Conservation (phyloP, 2,888 invertebrate species). For the Pyrgus malvae region DNA sequence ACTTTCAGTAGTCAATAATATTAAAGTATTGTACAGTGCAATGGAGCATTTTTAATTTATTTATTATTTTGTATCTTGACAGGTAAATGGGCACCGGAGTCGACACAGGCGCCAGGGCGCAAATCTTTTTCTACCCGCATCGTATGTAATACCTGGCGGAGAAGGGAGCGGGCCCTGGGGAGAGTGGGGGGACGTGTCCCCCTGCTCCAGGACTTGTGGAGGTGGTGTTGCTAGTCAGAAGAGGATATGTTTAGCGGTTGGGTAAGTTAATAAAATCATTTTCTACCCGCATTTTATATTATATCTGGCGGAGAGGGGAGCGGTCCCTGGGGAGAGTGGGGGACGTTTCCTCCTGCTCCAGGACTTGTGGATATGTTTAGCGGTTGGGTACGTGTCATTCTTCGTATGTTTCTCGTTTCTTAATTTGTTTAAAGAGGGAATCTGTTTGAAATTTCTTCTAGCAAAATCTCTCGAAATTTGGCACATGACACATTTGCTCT, state of each 20-base stretch:
- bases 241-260: constrained; percentile 86
- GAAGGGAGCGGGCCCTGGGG: constrained; percentile 88
- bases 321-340: too few species aligned
- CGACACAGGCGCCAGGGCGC: constrained; percentile 91
- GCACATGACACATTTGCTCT: too few species aligned
- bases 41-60: too few species aligned
- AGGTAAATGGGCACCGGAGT: constrained; percentile 83
- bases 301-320: too few species aligned
- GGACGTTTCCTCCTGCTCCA: too few species aligned
- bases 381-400: too few species aligned
- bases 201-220: constrained; percentile 95
- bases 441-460: too few species aligned
- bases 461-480: too few species aligned
- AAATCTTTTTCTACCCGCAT: constrained; percentile 86
- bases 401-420: too few species aligned
- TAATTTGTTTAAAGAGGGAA: too few species aligned
- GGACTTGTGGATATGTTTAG: too few species aligned
- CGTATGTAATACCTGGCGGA: constrained; percentile 86
- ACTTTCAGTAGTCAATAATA: not conserved
- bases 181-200: constrained; percentile 90
- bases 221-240: constrained; percentile 95
- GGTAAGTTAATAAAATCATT: constrained; percentile 63
- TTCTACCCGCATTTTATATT: too few species aligned
- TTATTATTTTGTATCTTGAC: constrained; percentile 5
- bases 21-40: not conserved